These are phyloP conservation scores for Drosophila seguyi DNA, from an alignment of 1,140 invertebrate genomes.

Conservation along the genomic window DNA sequence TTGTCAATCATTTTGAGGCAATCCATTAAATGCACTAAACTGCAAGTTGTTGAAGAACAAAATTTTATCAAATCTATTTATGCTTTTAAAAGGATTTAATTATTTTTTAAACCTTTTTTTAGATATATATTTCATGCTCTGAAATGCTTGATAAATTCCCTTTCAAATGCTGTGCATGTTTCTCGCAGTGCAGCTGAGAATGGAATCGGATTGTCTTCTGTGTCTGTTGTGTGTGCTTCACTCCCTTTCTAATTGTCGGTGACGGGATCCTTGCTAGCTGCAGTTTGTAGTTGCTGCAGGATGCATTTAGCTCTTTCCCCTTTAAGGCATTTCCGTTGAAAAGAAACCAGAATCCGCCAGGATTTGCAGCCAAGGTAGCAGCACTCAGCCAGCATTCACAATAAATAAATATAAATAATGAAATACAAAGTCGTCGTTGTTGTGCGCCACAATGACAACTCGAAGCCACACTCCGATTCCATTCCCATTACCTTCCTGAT, in stretches of 20 bases:
- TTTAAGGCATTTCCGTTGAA: slow-evolving; percentile 51
- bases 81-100: no score
- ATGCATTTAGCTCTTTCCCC: background rate
- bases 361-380: background rate
- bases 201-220: slow-evolving; percentile 32
- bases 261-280: slow-evolving; percentile 2
- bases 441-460: slow-evolving; percentile 52
- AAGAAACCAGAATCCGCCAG: background rate
- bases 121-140: background rate
- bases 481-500: slow-evolving; percentile 17
- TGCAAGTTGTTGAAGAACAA: slow-evolving; percentile 9
- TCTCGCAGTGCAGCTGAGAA: slow-evolving; percentile 6
- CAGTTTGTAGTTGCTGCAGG: slow-evolving; percentile 40
- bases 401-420: slow-evolving; percentile 81
- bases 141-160: background rate
- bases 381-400: slow-evolving; percentile 20
- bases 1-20: slow-evolving; percentile 64
- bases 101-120: background rate
- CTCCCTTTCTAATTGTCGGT: background rate
- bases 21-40: slow-evolving; percentile 37
- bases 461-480: slow-evolving; percentile 6
- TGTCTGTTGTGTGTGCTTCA: background rate
- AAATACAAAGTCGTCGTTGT: slow-evolving; percentile 77
- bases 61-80: background rate
- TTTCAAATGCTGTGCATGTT: background rate